These are phyloP conservation scores for Leucophenga maculata DNA, from an alignment of 2,888 invertebrate genomes.

Conservation along the genomic window DNA sequence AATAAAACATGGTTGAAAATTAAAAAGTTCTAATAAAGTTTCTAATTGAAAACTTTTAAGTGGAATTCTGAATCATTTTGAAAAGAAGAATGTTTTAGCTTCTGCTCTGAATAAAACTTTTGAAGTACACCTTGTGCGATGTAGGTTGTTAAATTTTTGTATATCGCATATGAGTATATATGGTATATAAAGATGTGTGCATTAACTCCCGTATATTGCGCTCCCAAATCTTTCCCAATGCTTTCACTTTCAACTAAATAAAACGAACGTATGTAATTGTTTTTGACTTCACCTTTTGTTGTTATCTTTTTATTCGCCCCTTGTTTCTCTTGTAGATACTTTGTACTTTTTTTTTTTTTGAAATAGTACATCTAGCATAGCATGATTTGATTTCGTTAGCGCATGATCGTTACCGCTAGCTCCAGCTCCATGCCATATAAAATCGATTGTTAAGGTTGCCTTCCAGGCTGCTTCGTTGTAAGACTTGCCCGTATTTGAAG, in stretches of 20 bases:
- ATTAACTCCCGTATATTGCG: background rate
- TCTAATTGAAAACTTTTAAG: too few relatives aligned
- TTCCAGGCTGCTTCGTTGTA: background rate
- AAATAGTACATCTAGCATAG: constrained; percentile 6
- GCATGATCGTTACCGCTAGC: background rate
- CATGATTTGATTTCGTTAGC: constrained; percentile 8
- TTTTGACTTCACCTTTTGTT: background rate
- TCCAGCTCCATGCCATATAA: too few relatives aligned
- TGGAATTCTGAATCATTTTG: too few relatives aligned
- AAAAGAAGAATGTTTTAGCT: background rate
- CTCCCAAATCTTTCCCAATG: constrained; percentile 49
- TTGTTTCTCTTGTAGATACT: background rate
- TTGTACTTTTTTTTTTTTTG: background rate
- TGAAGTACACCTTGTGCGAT: too few relatives aligned
- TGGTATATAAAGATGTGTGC: too few relatives aligned
- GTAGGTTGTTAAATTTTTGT: too few relatives aligned
- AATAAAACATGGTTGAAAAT: too few relatives aligned
- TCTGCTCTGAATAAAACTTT: background rate
- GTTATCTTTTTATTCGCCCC: background rate
- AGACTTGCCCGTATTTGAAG: constrained; percentile 32
- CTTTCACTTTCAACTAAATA: constrained; percentile 62
- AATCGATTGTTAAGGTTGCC: background rate
- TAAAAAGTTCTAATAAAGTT: too few relatives aligned
- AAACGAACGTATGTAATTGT: constrained; percentile 46
- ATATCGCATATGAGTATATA: too few relatives aligned